phyloP scores from a whole-genome alignment of 2,888 invertebrate species.

The Craniophora ligustri region DNA sequence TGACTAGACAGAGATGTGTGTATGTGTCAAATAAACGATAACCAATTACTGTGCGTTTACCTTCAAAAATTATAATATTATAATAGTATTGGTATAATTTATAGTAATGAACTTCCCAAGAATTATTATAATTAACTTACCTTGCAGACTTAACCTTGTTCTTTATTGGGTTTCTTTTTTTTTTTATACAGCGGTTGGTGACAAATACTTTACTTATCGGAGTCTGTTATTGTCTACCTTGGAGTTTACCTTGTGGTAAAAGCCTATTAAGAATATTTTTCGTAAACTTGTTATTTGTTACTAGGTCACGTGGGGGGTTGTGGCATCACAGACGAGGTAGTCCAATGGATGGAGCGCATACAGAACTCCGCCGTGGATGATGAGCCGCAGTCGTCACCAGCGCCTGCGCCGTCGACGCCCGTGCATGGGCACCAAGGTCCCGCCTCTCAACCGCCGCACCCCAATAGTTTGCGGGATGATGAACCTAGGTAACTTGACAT shows the following conservation, averaged over 20 bases:
- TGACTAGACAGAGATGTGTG: no score
- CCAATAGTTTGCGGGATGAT: conserved; percentile 83
- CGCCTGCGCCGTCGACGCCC: conserved; percentile 66
- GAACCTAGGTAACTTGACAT: conserved; percentile 72
- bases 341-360: conserved; percentile 97
- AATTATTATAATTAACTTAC: conserved; percentile 8
- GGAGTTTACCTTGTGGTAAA: no score
- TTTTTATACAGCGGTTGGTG: no score
- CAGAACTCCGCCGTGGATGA: conserved; percentile 93
- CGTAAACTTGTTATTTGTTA: conserved; percentile 9
- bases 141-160: no score
- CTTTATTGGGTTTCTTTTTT: no score
- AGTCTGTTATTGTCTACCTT: no score
- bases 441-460: conserved; percentile 73
- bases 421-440: conserved; percentile 64
- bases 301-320: conserved; percentile 95
- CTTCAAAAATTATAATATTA: conserved; percentile 13
- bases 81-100: conserved; percentile 32
- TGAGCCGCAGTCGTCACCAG: conserved; percentile 73
- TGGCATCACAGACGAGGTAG: conserved; percentile 95
- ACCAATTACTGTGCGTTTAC: neutral
- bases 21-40: neutral
- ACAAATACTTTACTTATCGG: no score
- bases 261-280: neutral
- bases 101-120: conserved; percentile 16